Base-by-base conservation (phyloP, 2,797 vertebrate genomes). In the Chromobotia macracanthus region DNA sequence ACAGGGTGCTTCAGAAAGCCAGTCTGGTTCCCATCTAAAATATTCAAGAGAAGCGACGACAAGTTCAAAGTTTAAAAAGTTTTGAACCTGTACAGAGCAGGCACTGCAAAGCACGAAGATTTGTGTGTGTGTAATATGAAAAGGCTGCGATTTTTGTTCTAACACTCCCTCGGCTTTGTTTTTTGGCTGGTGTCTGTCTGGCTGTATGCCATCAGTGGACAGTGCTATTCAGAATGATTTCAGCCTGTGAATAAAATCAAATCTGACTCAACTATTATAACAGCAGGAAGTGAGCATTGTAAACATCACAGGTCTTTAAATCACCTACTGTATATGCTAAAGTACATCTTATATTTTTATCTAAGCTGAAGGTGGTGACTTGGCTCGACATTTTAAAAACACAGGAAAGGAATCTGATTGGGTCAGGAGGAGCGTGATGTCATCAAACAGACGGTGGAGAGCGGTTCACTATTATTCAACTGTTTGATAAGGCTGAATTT, bases 1-100 rank as follows among this genome's bases (percentile, higher is more conserved):
- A 89, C 86, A 84, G 91, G 91, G 88, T 87, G 89, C 88, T 88
- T 84, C 84, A 88, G 89, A 87, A 87, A 83, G 77, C 70, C 77
- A 70, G 86, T 89, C 86, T 83, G 83, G 81, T 84, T 83, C 77
- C 81, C 71, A 68, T 88, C 88, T 86, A 88, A 92, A 92, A 88
- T 89, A 92, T 91, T 90, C 77, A 91, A 89, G 86, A 89, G 84
- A 81, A 87, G 82, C 73, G 55, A 91, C 89, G 91, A 91, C 87
- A 91, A 89, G 91, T 85, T 77, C 51, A 72, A 73, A 77, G 38
- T 51, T 51, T 69, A 65, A 77, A 78, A 55, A 63, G 76, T 72
- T 76, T 82, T 77, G 80, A 75, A 72, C 77, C 55, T 70, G 56
- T 35, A 72, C 25, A 46, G 79, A 15, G 4, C 18, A 60, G 63